Evolutionary conservation across 2,797 vertebrate genomes (phyloP).

Genomic region (Gymnopithys bicolor): DNA sequence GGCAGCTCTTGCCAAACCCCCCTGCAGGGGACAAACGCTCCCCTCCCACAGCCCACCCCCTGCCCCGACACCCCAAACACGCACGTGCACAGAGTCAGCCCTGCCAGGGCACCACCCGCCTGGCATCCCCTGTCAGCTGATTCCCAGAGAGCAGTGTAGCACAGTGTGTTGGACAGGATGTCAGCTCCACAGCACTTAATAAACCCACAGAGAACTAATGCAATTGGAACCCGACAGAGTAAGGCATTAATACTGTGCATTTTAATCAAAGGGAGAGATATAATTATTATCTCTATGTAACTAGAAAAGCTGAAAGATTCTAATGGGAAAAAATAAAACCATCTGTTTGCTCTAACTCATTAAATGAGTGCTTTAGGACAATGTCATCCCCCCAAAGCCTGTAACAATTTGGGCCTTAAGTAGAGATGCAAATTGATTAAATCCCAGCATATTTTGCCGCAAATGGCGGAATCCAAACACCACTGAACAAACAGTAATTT

Average conservation of each 20-base stretch:
- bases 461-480: slow-evolving; percentile 36
- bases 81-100: rapidly evolving
- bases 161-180: not conserved
- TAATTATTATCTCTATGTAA: slow-evolving; percentile 58
- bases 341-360: slow-evolving; percentile 64
- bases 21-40: not conserved
- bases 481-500: slow-evolving; percentile 14
- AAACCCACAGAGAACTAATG: slow-evolving; percentile 17
- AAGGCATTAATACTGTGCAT: slow-evolving; percentile 50
- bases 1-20: not conserved
- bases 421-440: slow-evolving; percentile 61
- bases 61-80: rapidly evolving
- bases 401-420: slow-evolving; percentile 52
- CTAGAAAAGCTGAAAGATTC: slow-evolving; percentile 52
- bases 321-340: slow-evolving; percentile 59
- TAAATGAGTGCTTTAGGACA: slow-evolving; percentile 67
- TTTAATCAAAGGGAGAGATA: slow-evolving; percentile 70
- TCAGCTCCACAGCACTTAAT: not conserved
- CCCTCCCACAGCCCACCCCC: not conserved
- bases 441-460: slow-evolving; percentile 53
- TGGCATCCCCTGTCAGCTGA: not conserved
- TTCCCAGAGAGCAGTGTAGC: rapidly evolving
- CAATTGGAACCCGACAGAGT: slow-evolving; percentile 2
- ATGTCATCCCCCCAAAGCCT: slow-evolving; percentile 61
- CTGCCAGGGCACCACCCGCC: not conserved